These are phyloP conservation scores for Diuraphis noxia DNA, from an alignment of 1,140 invertebrate genomes.

Conservation along the genomic window DNA sequence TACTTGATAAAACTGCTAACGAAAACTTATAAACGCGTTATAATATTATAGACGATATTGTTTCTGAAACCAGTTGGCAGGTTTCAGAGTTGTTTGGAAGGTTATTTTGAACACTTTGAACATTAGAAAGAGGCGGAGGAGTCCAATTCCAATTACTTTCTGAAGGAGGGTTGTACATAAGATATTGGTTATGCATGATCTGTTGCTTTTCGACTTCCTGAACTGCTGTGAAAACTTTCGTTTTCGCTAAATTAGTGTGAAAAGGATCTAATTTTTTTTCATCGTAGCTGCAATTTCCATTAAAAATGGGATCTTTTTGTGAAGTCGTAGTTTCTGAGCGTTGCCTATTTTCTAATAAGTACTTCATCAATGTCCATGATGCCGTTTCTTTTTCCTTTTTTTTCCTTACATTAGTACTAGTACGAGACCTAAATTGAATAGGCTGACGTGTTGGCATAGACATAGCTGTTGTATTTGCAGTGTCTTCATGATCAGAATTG, in stretches of 20 bases:
- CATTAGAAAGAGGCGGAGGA: background rate
- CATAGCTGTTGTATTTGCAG: background rate
- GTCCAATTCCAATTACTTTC: background rate
- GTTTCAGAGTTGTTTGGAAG: background rate
- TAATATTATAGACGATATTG: constrained; percentile 7
- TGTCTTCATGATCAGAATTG: background rate
- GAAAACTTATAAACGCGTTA: too few relatives aligned
- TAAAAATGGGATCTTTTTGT: constrained; percentile 12
- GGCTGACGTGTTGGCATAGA: background rate
- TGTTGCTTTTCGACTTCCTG: constrained; percentile 7
- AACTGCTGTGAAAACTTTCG: background rate
- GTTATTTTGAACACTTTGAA: background rate
- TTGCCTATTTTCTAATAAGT: constrained; percentile 16
- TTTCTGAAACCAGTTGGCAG: constrained; percentile 7
- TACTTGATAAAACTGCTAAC: too few relatives aligned
- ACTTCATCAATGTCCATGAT: constrained; percentile 16
- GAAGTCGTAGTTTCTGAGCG: background rate
- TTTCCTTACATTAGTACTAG: background rate
- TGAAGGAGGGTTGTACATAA: background rate
- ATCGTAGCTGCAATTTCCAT: constrained; percentile 1
- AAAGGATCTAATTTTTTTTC: background rate
- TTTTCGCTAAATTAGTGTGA: background rate
- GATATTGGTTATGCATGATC: background rate
- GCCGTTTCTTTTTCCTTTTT: constrained; percentile 11
- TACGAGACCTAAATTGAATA: background rate